Base-by-base conservation (phyloP, 2,797 vertebrate genomes). In the Pitangus sulphuratus region DNA sequence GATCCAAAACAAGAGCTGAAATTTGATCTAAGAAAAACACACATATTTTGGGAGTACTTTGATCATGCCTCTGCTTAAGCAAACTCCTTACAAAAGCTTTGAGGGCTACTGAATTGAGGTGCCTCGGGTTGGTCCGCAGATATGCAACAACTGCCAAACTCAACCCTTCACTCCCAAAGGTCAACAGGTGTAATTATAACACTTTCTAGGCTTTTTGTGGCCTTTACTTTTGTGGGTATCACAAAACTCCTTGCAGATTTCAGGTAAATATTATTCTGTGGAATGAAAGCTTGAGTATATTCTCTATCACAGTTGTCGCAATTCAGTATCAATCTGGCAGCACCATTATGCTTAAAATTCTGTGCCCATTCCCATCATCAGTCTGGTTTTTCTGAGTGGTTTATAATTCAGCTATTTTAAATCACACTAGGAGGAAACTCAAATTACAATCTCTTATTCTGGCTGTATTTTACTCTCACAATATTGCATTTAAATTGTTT, bases 361-460 rank as follows among this genome's bases (percentile, higher is more conserved):
- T 57, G 26, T 39, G 21, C 35, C 69, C 18, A 21, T 40, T 89
- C 35, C 30, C 57, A 65, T 58, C 45, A 68, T 58, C 42, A 79
- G 44, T 26, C 47, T 84, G 78, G 0, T 3, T 31, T 81, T 87
- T 72, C 40, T 30, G 40, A 84, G 45, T 57, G 40, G 20, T 62
- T 95, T 90, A 68, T 75, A 92, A 84, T 95, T 91, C 81, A 90
- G 28, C 65, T 71, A 33, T 91, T 95, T 91, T 80, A 88, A 75
- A 72, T 48, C 22, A n/a, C n/a, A 37, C 77, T 80, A 86, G 21
- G 28, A 84, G 79, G n/a, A 78, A 70, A 85, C n/a, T 87, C 42
- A 31, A 7, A 50, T 72, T 58, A 39, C 25, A 39, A 15, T 65
- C 85, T 87, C 84, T 79, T 90, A 68, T 68, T 85, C 71, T 45